A percentile compares a stretch with the other conserved stretches of the same genome.
Evolutionary conservation across 2,113 vertebrate genomes (phyloP).

Genomic region (Aythya baeri): DNA sequence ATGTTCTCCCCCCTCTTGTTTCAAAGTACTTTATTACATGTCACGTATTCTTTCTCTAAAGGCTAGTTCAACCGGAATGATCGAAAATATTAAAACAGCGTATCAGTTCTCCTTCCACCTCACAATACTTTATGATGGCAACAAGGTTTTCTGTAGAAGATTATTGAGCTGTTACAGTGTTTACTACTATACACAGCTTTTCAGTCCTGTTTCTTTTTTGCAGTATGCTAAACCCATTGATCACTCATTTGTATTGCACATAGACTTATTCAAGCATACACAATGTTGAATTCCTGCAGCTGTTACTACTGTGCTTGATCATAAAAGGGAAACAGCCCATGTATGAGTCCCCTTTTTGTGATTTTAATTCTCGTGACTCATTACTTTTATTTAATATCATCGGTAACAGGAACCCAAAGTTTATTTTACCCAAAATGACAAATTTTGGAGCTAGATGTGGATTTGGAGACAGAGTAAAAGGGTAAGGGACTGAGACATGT

Average conservation of each 20-base stretch:
- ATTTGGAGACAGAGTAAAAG: neutral
- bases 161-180: neutral
- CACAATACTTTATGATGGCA: neutral
- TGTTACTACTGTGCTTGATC: neutral
- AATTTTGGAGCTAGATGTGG: neutral
- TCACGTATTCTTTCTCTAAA: neutral
- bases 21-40: neutral
- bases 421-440: neutral
- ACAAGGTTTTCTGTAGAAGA: neutral
- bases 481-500: accelerated
- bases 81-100: neutral
- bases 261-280: neutral
- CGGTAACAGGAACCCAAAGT: neutral
- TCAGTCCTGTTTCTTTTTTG: neutral
- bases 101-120: neutral
- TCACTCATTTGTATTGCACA: neutral
- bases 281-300: neutral
- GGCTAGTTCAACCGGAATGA: neutral
- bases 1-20: neutral
- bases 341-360: neutral
- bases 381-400: neutral
- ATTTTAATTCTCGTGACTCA: neutral
- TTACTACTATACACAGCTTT: neutral
- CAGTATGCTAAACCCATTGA: neutral
- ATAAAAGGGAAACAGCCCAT: neutral